Percentiles rank a stretch among this genome's conserved stretches.
phyloP scores from a whole-genome alignment of 2,797 vertebrate genomes.

The Myoxocephalus aenaeus region DNA sequence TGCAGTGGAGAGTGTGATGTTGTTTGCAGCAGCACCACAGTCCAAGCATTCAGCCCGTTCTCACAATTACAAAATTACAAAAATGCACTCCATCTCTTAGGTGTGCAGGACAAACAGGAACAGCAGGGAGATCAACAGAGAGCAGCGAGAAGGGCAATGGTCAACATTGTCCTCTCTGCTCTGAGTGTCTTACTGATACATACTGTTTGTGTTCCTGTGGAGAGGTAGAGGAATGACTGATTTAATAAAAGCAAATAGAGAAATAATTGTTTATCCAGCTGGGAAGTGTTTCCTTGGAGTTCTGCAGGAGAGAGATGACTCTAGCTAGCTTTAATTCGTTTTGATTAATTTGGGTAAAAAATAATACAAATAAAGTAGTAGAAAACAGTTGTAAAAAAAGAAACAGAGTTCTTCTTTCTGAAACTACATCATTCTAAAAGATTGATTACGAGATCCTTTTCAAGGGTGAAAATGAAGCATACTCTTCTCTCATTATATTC shows the following conservation, averaged over 20 bases:
- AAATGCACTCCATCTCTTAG: background rate
- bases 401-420: background rate
- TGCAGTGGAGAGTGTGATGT: too few species aligned
- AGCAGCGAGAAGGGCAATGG: background rate
- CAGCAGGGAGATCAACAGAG: background rate
- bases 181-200: background rate
- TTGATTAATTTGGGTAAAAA: background rate
- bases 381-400: background rate
- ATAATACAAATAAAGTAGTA: background rate
- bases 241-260: slow-evolving; percentile 11
- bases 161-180: background rate
- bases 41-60: background rate
- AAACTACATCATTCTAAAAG: background rate
- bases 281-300: slow-evolving; percentile 5
- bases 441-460: background rate
- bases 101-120: slow-evolving; percentile 8
- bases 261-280: slow-evolving; percentile 17
- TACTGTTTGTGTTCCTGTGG: background rate
- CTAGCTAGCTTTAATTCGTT: background rate
- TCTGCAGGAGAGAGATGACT: background rate
- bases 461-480: background rate
- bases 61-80: slow-evolving; percentile 15
- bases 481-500: slow-evolving; percentile 10
- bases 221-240: background rate
- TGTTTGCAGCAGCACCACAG: too few species aligned